Evolutionary conservation across 23 tunicate genomes (phyloP).

Genomic region (Styela plicata): DNA sequence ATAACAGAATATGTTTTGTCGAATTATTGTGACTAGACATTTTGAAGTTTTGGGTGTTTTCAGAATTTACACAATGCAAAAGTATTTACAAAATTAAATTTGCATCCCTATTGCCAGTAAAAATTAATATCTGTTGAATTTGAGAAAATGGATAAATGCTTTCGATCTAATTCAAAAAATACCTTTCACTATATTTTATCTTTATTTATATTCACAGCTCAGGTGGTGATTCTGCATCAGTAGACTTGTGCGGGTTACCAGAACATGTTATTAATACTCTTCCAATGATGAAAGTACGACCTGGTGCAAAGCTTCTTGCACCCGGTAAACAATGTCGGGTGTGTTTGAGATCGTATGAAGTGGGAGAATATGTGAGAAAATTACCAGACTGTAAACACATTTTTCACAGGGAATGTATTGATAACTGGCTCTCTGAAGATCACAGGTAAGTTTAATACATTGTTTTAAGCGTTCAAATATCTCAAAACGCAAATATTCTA

Average conservation of each 20-base stretch:
- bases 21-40: no score
- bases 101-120: no score
- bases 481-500: no score
- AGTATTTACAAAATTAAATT: no score
- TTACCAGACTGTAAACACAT: conserved; percentile 78
- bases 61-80: no score
- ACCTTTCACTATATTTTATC: not conserved
- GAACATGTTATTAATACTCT: conserved; percentile 68
- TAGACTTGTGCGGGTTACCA: conserved; percentile 81
- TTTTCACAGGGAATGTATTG: conserved; percentile 82
- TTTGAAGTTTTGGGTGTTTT: no score
- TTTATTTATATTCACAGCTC: not conserved
- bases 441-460: conserved; percentile 67
- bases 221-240: conserved; percentile 27
- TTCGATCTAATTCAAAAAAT: not conserved
- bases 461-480: no score
- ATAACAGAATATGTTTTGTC: no score
- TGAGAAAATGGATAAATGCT: not conserved
- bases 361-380: conserved; percentile 59
- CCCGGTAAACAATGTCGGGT: conserved; percentile 87
- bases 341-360: conserved; percentile 57
- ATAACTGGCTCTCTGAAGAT: conserved; percentile 70
- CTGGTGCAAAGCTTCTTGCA: conserved; percentile 43
- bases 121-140: not conserved
- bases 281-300: conserved; percentile 55